phyloP scores from a whole-genome alignment of 2,113 vertebrate genomes.

The Miniopterus natalensis region DNA sequence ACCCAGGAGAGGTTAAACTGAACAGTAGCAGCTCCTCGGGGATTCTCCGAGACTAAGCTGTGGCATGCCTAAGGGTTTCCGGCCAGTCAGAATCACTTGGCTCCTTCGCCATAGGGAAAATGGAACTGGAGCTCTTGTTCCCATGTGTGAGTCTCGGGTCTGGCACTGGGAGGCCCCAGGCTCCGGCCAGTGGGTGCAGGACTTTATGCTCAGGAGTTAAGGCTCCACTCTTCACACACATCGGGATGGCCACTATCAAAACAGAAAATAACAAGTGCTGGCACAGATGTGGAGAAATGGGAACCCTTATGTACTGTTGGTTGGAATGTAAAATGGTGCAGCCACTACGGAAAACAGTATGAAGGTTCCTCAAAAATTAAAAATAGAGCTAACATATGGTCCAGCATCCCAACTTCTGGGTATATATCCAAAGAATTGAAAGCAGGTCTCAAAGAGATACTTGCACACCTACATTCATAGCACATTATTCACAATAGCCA shows the following conservation, averaged over 20 bases:
- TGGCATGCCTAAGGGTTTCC: rapidly evolving
- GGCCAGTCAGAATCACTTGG: background rate
- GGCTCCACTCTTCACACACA: too few relatives aligned
- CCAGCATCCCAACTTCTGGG: background rate
- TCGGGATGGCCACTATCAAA: background rate
- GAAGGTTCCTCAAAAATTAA: background rate
- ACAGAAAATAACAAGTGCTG: background rate
- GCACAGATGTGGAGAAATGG: background rate
- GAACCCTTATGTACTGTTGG: background rate
- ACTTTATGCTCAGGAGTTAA: background rate
- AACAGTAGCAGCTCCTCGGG: background rate
- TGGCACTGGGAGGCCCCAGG: background rate
- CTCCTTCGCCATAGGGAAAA: background rate
- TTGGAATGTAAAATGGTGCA: background rate
- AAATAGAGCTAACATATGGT: background rate
- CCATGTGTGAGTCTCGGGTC: rapidly evolving
- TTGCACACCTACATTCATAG: background rate
- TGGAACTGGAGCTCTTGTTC: background rate
- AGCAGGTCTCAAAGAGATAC: background rate
- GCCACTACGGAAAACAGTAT: background rate
- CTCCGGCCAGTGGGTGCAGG: background rate
- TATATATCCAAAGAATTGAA: background rate
- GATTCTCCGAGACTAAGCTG: background rate
- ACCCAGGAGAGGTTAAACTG: background rate
- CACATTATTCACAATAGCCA: background rate